Base-by-base conservation (phyloP, 2,797 vertebrate genomes). In the Enteromius mattozi region DNA sequence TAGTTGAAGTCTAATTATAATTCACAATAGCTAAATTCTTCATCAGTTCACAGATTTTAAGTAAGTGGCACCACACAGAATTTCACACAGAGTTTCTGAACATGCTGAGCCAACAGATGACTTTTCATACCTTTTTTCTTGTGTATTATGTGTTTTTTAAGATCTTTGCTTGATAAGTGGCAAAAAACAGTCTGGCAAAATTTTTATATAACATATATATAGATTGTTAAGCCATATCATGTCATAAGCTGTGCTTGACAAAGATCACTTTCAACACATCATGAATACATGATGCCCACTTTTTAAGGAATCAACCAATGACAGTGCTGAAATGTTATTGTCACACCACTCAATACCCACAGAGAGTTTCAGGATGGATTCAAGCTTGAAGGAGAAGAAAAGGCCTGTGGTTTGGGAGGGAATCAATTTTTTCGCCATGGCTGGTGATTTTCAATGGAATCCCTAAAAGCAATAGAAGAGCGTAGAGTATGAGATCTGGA, bases 371-470 rank as follows among this genome's bases (percentile, higher is more conserved):
- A 16, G 61, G 40, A 82, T 40, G 21, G 72, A 56, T 81, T 79
- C n/a, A 59, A 81, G 80, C 74, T 69, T 83, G 63, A 66, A 81
- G 42, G 76, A 78, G 72, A 72, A 68, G 45, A 59, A 78, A 80
- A 66, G 9, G 63, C 45, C 54, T 61, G 74, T 78, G 82, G 40
- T 79, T 56, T 61, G 75, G 75, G 51, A 72, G 66, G 56, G 77
- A 89, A 87, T 90, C 59, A 80, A 77, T 88, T 87, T 85, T 76
- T 84, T 63, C 33, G 27, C 51, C 69, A 82, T 75, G 77, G 65
- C 84, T 68, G 59, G 63, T 63, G 59, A 86, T 88, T 86, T 87
- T 75, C 77, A 85, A 86, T 82, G 61, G 56, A 87, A 88, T 82
- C 76, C 70, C 83, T 71, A 76, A 76, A 87, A 78, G 68, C 63